Base-by-base conservation (phyloP, 2,888 invertebrate genomes). In the Keiferia lycopersicella region DNA sequence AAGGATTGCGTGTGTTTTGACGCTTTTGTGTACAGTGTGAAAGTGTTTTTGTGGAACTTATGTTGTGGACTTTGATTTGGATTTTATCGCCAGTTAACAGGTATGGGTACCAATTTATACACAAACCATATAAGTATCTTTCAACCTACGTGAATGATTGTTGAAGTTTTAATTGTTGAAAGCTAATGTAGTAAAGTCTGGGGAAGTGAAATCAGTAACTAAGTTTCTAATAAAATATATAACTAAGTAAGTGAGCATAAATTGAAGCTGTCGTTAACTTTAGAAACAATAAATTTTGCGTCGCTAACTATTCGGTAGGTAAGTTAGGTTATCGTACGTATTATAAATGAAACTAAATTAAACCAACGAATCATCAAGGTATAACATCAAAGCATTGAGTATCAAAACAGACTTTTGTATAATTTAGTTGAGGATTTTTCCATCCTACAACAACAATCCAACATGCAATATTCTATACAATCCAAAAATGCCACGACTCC, bases 1-100 rank as follows among this genome's bases (percentile, higher is more conserved):
- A 22, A 38, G 63, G 61, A 64, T 38, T 66, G 63, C 65, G 50
- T 62, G 60, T 67, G 67, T 38, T 64, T n/a, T 62, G 63, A 63
- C 62, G 14, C 51, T 53, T 2, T 22, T 12, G 26, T 53, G 51
- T 53, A 14, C 10, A 65, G 67, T 65, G 62, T 56, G 45, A 59
- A 61, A 38, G 64, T 68, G 65, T 58, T 58, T 58, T 38, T 51
- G 22, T 58, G 63, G 50, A 57, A 48, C 30, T 30, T 30, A 30
- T 34, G 34, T 34, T 34, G 2, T 34, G 34, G 34, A 34, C 20
- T 41, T 20, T 61, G 22, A 58, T 64, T 61, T 56, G 66, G 66
- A 66, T 66, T 66, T 64, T 61, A 61, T 56, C 26, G 61, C 41
- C 39, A 22, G 22, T 45, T 39, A 30, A 0, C 20, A 65, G 66